A percentile compares a stretch with the other conserved stretches of the same genome.
phyloP scores from a whole-genome alignment of 2,888 invertebrate genomes.

The Sinodicranocentrus sp. region DNA sequence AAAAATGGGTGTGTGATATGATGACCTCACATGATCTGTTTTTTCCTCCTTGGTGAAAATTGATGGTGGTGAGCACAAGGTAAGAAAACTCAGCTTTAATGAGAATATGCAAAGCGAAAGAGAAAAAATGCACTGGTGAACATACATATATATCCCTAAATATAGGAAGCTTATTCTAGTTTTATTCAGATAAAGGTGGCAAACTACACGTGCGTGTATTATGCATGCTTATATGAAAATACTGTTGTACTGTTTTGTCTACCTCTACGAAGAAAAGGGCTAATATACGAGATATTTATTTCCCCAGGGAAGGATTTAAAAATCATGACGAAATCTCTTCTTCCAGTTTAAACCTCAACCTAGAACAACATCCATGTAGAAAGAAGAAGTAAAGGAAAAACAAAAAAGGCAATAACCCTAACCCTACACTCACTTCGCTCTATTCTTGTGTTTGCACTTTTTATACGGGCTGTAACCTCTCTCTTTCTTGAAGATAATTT shows the following conservation, averaged over 20 bases:
- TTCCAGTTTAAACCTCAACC: background rate
- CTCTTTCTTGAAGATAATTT: background rate
- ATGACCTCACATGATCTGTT: background rate
- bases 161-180: too few species aligned
- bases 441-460: background rate
- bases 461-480: background rate
- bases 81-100: slow-evolving; percentile 1
- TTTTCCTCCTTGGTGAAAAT: background rate
- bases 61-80: background rate
- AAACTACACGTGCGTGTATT: too few species aligned
- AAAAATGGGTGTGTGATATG: too few species aligned
- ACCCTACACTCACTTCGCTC: too few species aligned
- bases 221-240: too few species aligned
- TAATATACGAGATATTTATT: slow-evolving; percentile 36
- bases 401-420: background rate
- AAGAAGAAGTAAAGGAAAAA: background rate
- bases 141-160: too few species aligned
- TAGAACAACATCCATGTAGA: background rate
- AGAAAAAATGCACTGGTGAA: too few species aligned
- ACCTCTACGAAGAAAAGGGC: too few species aligned
- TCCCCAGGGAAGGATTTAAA: slow-evolving; percentile 41
- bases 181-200: too few species aligned
- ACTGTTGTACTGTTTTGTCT: too few species aligned
- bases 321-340: slow-evolving; percentile 48
- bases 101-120: background rate